Percentiles rank a stretch among this genome's conserved stretches.
phyloP scores from a whole-genome alignment of 1,140 invertebrate genomes.

The Leptestheria dahalacensis region DNA sequence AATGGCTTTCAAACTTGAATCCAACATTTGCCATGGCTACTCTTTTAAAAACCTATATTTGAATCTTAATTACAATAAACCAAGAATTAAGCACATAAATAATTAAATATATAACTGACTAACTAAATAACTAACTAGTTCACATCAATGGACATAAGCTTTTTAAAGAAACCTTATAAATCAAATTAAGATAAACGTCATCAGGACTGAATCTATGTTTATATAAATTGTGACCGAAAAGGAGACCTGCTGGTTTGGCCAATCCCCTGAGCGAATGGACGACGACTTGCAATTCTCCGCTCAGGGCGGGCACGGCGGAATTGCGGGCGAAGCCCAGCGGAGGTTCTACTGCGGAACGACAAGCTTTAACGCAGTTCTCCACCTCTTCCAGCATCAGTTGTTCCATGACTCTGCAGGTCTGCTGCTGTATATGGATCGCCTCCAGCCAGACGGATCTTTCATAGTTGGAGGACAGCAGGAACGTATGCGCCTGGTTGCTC shows the following conservation, averaged over 20 bases:
- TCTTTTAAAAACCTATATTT: too few relatives aligned
- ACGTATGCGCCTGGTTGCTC: slow-evolving; percentile 30
- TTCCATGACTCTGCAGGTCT: slow-evolving; percentile 9
- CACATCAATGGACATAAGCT: too few relatives aligned
- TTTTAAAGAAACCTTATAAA: too few relatives aligned
- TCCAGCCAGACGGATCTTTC: slow-evolving; percentile 87
- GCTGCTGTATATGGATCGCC: slow-evolving; percentile 64
- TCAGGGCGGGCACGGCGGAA: not conserved
- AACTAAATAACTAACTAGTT: too few relatives aligned
- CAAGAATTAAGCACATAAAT: too few relatives aligned
- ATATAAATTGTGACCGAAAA: too few relatives aligned
- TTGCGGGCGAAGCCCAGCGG: not conserved
- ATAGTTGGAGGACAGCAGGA: slow-evolving; percentile 85
- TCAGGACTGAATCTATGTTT: too few relatives aligned
- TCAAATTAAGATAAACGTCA: too few relatives aligned
- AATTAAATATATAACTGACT: too few relatives aligned
- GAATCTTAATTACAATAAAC: too few relatives aligned
- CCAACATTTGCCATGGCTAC: too few relatives aligned
- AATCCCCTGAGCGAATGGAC: slow-evolving; percentile 1
- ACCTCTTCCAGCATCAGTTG: slow-evolving; percentile 6
- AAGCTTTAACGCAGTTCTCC: slow-evolving; percentile 4
- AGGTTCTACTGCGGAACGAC: slow-evolving; percentile 3
- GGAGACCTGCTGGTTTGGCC: not conserved
- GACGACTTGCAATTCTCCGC: slow-evolving; percentile 1
- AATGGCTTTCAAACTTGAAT: too few relatives aligned